Conservation (phyloP, 2,888 invertebrate species). For the Phymatocera aterrima region DNA sequence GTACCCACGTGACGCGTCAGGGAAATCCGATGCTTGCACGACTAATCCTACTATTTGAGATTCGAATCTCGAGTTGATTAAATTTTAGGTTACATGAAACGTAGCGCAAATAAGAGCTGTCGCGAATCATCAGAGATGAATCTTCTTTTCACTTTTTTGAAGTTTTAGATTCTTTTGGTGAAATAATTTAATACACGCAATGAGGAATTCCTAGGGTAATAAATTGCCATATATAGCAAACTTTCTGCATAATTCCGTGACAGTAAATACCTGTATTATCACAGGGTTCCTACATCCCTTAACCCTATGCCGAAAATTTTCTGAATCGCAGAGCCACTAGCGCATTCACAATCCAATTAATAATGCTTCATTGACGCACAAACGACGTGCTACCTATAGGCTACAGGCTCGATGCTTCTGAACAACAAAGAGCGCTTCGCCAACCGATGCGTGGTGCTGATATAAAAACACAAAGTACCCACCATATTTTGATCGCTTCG, state of each 20-base stretch:
- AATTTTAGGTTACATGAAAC: too few species aligned
- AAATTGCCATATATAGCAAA: not conserved
- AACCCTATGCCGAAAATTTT: slow-evolving; percentile 14
- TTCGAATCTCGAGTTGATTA: not conserved
- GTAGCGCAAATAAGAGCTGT: too few species aligned
- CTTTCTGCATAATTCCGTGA: slow-evolving; percentile 5
- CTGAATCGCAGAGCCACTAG: not conserved
- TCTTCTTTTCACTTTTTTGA: not conserved
- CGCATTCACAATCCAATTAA: slow-evolving; percentile 39
- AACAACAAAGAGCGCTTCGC: slow-evolving; percentile 23
- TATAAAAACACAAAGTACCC: not conserved
- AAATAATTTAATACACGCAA: too few species aligned
- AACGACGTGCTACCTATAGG: slow-evolving; percentile 29
- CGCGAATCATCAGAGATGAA: not conserved
- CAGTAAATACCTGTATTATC: slow-evolving; percentile 35
- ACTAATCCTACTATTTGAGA: not conserved
- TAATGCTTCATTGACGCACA: slow-evolving; percentile 38
- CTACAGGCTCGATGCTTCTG: not conserved
- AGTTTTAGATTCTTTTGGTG: too few species aligned
- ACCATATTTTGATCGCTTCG: not conserved
- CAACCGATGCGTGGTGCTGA: slow-evolving; percentile 20
- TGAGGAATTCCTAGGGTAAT: not conserved
- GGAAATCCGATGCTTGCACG: not conserved
- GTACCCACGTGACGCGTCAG: not conserved
- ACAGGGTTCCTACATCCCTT: not conserved